phyloP scores from a whole-genome alignment of 92 coral and sea anemone species.

The Zoanthus gigantus region DNA sequence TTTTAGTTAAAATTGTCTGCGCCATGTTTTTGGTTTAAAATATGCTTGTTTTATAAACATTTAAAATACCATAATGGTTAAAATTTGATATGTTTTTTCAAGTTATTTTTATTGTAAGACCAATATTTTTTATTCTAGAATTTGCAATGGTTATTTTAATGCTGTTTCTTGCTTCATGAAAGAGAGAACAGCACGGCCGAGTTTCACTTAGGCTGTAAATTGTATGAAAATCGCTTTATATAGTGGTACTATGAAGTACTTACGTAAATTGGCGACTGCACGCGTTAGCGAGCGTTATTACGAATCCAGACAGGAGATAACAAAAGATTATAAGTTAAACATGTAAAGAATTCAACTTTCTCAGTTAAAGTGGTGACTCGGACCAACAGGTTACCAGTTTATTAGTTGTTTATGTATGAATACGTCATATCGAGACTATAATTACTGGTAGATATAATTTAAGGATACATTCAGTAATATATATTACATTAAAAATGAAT shows the following conservation, averaged over 20 bases:
- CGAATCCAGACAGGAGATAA: not conserved
- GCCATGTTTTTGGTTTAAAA: not conserved
- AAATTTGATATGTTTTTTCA: constrained; percentile 25
- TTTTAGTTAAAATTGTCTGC: constrained; percentile 10
- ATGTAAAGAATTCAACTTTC: constrained; percentile 19
- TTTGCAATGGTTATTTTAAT: constrained; percentile 36
- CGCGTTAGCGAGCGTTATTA: constrained; percentile 9
- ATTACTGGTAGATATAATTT: constrained; percentile 23
- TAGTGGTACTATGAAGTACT: constrained; percentile 5
- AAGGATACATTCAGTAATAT: constrained; percentile 43
- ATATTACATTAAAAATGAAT: constrained; percentile 40
- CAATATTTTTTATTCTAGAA: constrained; percentile 29
- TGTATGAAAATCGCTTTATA: constrained; percentile 12
- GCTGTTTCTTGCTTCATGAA: constrained; percentile 14
- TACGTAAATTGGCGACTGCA: not conserved
- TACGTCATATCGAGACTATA: constrained; percentile 5
- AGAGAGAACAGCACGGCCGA: not conserved
- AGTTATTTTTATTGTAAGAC: constrained; percentile 45
- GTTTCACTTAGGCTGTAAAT: constrained; percentile 27
- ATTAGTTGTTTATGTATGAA: constrained; percentile 15
- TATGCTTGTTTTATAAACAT: constrained; percentile 29
- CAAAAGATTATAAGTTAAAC: constrained; percentile 40
- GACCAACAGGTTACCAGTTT: constrained; percentile 8
- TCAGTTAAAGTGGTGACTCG: constrained; percentile 22
- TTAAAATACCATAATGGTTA: not conserved